Percentiles rank a stretch among this genome's conserved stretches.
Conservation (phyloP, 2,797 vertebrate species). For the Pseudocheirus occidentalis region DNA sequence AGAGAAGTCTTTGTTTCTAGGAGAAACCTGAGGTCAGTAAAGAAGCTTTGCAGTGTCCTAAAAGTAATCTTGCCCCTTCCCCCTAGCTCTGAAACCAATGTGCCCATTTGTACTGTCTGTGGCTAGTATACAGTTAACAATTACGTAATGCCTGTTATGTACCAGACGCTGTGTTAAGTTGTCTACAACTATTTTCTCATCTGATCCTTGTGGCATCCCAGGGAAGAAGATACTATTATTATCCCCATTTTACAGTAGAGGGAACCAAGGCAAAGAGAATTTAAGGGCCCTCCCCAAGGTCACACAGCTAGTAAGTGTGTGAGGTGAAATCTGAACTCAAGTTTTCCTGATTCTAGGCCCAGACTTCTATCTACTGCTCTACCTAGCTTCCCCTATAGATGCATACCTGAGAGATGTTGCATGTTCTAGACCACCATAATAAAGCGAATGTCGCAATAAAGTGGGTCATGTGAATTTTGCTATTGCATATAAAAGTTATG, state of each 20-base stretch:
- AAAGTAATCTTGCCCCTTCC: background rate
- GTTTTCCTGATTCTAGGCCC: background rate
- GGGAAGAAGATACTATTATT: background rate
- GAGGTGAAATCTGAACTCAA: background rate
- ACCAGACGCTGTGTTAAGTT: background rate
- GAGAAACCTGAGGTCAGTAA: background rate
- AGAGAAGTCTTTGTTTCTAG: background rate
- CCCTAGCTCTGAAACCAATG: background rate
- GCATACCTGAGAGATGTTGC: background rate
- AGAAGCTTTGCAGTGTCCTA: background rate
- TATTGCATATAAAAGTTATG: background rate
- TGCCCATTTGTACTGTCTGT: background rate
- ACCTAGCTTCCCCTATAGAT: background rate
- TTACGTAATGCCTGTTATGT: background rate
- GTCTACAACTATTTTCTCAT: background rate
- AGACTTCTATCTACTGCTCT: background rate
- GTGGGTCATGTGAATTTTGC: background rate
- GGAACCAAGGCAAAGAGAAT: background rate
- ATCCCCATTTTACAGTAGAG: background rate
- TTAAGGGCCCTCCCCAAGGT: background rate
- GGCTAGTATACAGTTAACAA: background rate
- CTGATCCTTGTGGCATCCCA: background rate
- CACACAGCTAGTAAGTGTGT: background rate
- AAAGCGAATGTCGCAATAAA: background rate
- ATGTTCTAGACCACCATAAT: background rate